phyloP scores from a whole-genome alignment of 2,888 invertebrate genomes.

The Lamproptera curius region DNA sequence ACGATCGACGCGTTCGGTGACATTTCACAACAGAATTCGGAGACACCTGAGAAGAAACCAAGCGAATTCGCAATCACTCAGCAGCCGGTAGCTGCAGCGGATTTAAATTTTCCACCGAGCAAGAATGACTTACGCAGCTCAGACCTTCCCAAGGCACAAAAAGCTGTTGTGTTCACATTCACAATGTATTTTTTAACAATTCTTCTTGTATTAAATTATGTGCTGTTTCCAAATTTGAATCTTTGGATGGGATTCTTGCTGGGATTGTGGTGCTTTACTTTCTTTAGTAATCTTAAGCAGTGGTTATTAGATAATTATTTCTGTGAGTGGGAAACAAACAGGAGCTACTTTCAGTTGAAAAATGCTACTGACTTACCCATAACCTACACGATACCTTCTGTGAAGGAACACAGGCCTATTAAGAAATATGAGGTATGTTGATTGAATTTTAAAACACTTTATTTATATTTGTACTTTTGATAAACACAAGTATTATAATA shows the following conservation, averaged over 20 bases:
- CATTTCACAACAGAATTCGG: slow-evolving; percentile 36
- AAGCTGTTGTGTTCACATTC: slow-evolving; percentile 48
- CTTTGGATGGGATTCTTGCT: slow-evolving; percentile 68
- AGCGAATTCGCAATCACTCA: slow-evolving; percentile 30
- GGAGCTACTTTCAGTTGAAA: slow-evolving; percentile 44
- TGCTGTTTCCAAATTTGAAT: slow-evolving; percentile 57
- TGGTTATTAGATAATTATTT: slow-evolving; percentile 65
- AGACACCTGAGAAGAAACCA: slow-evolving; percentile 30
- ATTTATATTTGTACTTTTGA: no score
- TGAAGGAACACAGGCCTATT: slow-evolving; percentile 79
- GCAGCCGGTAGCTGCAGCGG: slow-evolving; percentile 33
- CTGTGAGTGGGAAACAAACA: slow-evolving; percentile 48
- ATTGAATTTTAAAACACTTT: slow-evolving; percentile 1
- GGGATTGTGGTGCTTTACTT: slow-evolving; percentile 62
- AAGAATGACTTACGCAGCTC: slow-evolving; percentile 40
- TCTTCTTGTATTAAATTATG: slow-evolving; percentile 49
- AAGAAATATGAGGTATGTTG: slow-evolving; percentile 76
- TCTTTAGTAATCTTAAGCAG: slow-evolving; percentile 49
- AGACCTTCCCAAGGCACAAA: slow-evolving; percentile 32
- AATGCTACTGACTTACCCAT: slow-evolving; percentile 38
- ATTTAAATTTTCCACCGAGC: slow-evolving; percentile 52
- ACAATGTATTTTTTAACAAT: slow-evolving; percentile 61
- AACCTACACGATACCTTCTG: slow-evolving; percentile 78
- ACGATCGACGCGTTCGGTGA: slow-evolving; percentile 54
- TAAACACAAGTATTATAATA: no score